phyloP scores from a whole-genome alignment of 2,797 vertebrate species.

The Echiichthys vipera region DNA sequence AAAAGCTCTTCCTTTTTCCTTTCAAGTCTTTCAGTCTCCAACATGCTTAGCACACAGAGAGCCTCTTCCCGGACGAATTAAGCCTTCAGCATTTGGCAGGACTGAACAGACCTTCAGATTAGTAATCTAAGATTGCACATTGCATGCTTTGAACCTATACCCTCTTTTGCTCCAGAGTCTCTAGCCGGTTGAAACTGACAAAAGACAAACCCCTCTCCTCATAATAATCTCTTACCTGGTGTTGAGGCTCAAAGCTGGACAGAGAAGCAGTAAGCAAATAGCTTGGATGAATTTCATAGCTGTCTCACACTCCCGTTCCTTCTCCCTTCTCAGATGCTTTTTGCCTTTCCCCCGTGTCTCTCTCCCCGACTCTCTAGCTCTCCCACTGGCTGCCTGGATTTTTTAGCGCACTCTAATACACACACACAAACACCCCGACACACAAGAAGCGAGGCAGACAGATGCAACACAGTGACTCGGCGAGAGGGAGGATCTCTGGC shows the following conservation, averaged over 20 bases:
- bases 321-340: constrained; percentile 73
- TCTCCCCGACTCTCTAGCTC: constrained; percentile 76
- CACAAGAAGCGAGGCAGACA: constrained; percentile 77
- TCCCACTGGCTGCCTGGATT: constrained; percentile 77
- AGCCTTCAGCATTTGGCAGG: constrained; percentile 57
- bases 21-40: constrained; percentile 58
- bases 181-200: constrained; percentile 45
- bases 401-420: constrained; percentile 73
- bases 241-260: constrained; percentile 85
- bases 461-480: constrained; percentile 82
- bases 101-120: constrained; percentile 59
- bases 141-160: constrained; percentile 51
- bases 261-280: constrained; percentile 85
- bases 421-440: constrained; percentile 62
- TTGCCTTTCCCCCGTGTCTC: constrained; percentile 72
- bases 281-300: constrained; percentile 88
- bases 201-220: constrained; percentile 8
- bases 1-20: constrained; percentile 67
- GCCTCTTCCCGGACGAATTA: constrained; percentile 56
- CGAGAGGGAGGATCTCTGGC: constrained; percentile 79
- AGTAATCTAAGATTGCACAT: constrained; percentile 59
- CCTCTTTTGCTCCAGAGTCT: constrained; percentile 59
- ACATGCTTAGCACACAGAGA: constrained; percentile 56
- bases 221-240: constrained; percentile 79
- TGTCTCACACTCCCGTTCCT: constrained; percentile 81